Base-by-base conservation (phyloP, 2,797 vertebrate species). In the Hyperoplus lanceolatus region DNA sequence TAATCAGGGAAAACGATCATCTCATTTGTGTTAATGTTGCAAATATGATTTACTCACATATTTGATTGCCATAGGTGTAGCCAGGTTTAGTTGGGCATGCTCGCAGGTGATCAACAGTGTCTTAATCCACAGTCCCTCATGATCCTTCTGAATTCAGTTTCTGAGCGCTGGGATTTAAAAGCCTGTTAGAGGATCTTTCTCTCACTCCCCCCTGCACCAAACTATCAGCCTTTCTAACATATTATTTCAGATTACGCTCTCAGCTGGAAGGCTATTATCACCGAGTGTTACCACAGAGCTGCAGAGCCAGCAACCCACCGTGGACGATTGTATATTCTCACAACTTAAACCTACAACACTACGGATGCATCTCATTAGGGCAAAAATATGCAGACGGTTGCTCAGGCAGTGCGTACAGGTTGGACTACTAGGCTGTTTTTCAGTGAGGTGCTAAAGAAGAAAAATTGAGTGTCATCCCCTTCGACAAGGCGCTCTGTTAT, bases 391-490 rank as follows among this genome's bases (percentile, higher is more conserved):
- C 81, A 75, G 42, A 67, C 62, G 4, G 53, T 43, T 67, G 42
- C 46, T 46, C 13, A 18, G 45, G 49, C 70, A 70, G 65, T 53
- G 73, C 57, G 29, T 29, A 77, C 68, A 77, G 84, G 74, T 79
- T 78, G 73, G 76, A 87, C 81, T 64, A 68, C 75, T 78, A 68
- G 73, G 62, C 81, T 67, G 57, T 70, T 86, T 70, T 80, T 85
- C 80, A 57, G 70, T 57, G 42, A 78, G 54, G 71, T 62, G 82
- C 87, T 91, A 82, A 88, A 84, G 87, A 86, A 90, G 86, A 91
- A 77, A 75, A 89, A 93, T 92, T 8, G 29, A 70, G 82, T 89
- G 91, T 89, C 89, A 82, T 83, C 77, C 79, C 79, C 39, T 16
- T 62, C 59, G 87, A 83, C 83, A 57, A 6, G 48, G 82, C 78